Conservation (phyloP, 2,797 vertebrate genomes). For the Galago senegalensis region DNA sequence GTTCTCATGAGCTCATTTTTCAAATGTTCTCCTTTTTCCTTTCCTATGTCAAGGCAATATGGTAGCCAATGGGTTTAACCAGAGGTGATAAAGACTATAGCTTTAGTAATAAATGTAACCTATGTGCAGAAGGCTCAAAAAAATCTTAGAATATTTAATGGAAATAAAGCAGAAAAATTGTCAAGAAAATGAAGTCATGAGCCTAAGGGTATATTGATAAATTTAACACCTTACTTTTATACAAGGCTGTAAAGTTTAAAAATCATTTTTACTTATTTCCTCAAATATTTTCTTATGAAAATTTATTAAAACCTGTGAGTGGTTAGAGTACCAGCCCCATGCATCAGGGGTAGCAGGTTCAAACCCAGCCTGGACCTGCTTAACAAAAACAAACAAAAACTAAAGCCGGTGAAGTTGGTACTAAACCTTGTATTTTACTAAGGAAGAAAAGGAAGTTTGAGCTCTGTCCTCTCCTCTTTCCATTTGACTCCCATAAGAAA, state of each 20-base stretch:
- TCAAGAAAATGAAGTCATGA: not conserved
- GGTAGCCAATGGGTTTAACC: not conserved
- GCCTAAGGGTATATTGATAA: not conserved
- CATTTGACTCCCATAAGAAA: not conserved
- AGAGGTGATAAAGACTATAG: not conserved
- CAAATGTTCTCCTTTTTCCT: not conserved
- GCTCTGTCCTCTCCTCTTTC: not conserved
- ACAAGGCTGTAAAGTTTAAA: not conserved
- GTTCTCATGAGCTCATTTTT: not conserved
- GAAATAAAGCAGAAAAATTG: not conserved
- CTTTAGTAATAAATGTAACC: not conserved
- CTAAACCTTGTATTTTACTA: not conserved
- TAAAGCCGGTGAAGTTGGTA: not conserved
- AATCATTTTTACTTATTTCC: not conserved
- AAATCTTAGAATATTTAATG: not conserved
- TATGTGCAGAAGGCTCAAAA: not conserved
- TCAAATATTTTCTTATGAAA: constrained; percentile 19
- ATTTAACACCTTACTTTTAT: not conserved
- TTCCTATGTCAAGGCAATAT: not conserved
- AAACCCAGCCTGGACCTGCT: no score
- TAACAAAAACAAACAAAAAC: no score
- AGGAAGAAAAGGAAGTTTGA: constrained; percentile 1
- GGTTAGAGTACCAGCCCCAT: no score
- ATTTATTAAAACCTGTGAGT: not conserved
- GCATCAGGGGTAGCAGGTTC: no score